Evolutionary conservation across 2,113 vertebrate species (phyloP).

Genomic region (Ailuropoda melanoleuca): DNA sequence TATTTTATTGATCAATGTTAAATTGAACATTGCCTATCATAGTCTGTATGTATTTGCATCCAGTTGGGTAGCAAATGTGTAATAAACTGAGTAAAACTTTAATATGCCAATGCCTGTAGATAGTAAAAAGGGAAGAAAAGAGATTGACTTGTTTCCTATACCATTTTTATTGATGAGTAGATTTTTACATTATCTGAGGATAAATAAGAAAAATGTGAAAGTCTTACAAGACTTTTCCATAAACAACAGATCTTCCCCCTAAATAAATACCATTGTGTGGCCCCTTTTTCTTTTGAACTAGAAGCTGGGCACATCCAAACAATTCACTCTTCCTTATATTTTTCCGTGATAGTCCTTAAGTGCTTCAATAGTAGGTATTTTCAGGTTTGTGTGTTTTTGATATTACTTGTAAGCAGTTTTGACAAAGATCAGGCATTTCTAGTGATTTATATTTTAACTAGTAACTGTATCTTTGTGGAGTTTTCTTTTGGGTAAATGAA

Average conservation of each 20-base stretch:
- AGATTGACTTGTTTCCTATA: background rate
- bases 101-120: constrained; percentile 29
- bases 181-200: constrained; percentile 39
- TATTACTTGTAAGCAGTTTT: constrained; percentile 39
- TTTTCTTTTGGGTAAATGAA: constrained; percentile 49
- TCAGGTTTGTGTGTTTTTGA: constrained; percentile 10
- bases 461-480: background rate
- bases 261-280: background rate
- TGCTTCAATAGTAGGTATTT: background rate
- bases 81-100: constrained; percentile 42
- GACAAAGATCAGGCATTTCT: constrained; percentile 24
- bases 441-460: constrained; percentile 41
- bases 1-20: constrained; percentile 1
- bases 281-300: constrained; percentile 23
- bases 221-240: background rate
- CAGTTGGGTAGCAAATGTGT: background rate
- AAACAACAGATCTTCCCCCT: background rate
- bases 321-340: background rate
- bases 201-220: constrained; percentile 35
- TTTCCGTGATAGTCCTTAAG: constrained; percentile 8
- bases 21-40: constrained; percentile 22
- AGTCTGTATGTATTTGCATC: constrained; percentile 26
- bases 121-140: background rate
- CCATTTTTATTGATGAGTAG: background rate
- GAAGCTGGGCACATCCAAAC: background rate